A percentile compares a stretch with the other conserved stretches of the same genome.
phyloP scores from a whole-genome alignment of 2,797 vertebrate genomes.

The Acanthornis magna region DNA sequence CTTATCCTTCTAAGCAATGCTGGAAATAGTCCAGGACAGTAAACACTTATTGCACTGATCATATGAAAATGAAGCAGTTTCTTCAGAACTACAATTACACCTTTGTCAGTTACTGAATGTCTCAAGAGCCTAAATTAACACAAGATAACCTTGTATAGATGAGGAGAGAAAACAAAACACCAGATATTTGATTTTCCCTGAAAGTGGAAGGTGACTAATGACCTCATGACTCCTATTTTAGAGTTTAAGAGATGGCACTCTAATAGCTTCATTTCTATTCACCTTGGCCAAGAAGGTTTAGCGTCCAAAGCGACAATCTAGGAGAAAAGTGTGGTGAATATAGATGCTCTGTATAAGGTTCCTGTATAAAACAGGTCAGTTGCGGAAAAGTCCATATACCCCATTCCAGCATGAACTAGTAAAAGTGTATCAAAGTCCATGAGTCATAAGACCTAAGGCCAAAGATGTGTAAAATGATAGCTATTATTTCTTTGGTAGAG shows the following conservation, averaged over 20 bases:
- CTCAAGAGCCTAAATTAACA: neutral
- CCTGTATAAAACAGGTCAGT: neutral
- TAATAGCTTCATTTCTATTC: neutral
- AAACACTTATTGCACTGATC: neutral
- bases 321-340: neutral
- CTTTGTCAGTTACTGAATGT: neutral
- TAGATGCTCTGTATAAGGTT: neutral
- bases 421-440: neutral
- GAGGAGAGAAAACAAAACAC: neutral
- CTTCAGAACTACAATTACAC: neutral
- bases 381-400: neutral
- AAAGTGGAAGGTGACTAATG: neutral
- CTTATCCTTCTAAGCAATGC: neutral
- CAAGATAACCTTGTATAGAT: neutral
- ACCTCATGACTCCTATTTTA: neutral
- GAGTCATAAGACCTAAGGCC: neutral
- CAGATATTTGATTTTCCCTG: neutral
- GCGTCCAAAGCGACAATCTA: neutral
- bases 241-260: neutral
- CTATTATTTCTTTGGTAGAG: neutral
- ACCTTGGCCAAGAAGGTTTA: neutral
- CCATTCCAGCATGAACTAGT: neutral
- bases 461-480: neutral
- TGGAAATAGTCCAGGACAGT: neutral
- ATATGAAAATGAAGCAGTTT: neutral